Evolutionary conservation across 2,797 vertebrate genomes (phyloP), one percentile per base, ranked within the genome.

Genomic region (Pogoniulus pusillus): DNA sequence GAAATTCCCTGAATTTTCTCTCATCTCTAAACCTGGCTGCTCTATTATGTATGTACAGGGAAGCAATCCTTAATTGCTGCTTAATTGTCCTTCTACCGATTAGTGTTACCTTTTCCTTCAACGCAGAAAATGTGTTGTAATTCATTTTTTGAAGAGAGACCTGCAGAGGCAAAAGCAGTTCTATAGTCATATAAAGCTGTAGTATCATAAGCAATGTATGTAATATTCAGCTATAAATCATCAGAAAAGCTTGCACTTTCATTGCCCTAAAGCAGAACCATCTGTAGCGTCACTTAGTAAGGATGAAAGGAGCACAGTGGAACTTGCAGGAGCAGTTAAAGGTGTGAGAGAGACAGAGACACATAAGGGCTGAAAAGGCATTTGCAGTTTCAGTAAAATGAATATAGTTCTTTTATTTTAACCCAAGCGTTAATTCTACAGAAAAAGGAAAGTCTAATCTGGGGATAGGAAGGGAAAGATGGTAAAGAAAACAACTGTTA

Each of bases 211-310:
- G n/a, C 53, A 82, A 72, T 57, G 10, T 24, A 55, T 47, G 19
- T 66, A 80, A 76, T 89, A 60, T 77, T 85, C 19, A 60, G 41
- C 51, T 77, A 69, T 91, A 90, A 93, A 88, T 92, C 81, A 90
- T 12, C 32, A 51, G 60, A 69, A 85, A 88, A 90, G 14, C 20
- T 86, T 80, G 70, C 7, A 5, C 45, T 91, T 91, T 26, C 32
- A 24, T 78, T 83, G 57, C 8, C 19, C 23, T 69, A 66, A 83
- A 92, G 24, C 59, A 89, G 66, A 92, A 80, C 32, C 57, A 64
- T 85, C 75, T 85, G 70, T 55, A 58, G 54, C 66, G 59, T 82
- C 82, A 87, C 55, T 70, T 88, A 79, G 63, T 75, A 77, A 54
- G 70, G 66, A 63, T 78, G 47, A 85, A 90, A 85, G 54, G 12